These are phyloP conservation scores for Gerris lacustris DNA, from an alignment of 2,888 invertebrate genomes.

Conservation along the genomic window DNA sequence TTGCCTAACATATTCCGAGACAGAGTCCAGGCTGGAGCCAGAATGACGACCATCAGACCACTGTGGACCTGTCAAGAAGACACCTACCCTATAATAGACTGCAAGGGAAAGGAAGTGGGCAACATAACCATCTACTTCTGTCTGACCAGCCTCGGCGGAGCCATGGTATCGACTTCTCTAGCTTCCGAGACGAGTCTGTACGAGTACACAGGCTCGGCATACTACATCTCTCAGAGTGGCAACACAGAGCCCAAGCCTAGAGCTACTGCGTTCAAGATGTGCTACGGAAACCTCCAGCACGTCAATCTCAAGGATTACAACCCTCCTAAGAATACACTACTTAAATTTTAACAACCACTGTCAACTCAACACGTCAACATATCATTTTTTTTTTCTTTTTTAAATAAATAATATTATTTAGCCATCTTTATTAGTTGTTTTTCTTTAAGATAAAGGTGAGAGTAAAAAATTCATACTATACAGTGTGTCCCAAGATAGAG, in stretches of 20 bases:
- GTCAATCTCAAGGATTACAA: not conserved
- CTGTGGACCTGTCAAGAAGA: slow-evolving; percentile 11
- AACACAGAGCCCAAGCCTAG: not conserved
- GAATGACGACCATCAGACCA: not conserved
- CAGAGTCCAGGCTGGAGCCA: slow-evolving; percentile 8
- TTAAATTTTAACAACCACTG: no score
- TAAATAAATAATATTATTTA: no score
- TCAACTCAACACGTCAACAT: no score
- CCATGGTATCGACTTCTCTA: slow-evolving; percentile 12
- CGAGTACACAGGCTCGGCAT: not conserved
- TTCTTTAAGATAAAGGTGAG: no score
- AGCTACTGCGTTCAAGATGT: not conserved
- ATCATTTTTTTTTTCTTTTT: no score
- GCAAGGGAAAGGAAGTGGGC: slow-evolving; percentile 16
- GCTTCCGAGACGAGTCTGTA: slow-evolving; percentile 16
- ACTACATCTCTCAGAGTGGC: not conserved
- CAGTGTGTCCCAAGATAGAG: no score
- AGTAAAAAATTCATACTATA: no score
- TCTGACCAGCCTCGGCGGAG: slow-evolving; percentile 10
- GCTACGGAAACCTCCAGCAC: not conserved
- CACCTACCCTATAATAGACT: slow-evolving; percentile 11
- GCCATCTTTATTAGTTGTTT: no score
- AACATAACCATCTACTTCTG: slow-evolving; percentile 13
- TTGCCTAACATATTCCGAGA: slow-evolving; percentile 14
- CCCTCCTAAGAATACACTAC: not conserved